A percentile compares a stretch with the other conserved stretches of the same genome.
These are phyloP conservation scores for Erythrolamprus reginae DNA, from an alignment of 2,113 vertebrate genomes.

Conservation along the genomic window DNA sequence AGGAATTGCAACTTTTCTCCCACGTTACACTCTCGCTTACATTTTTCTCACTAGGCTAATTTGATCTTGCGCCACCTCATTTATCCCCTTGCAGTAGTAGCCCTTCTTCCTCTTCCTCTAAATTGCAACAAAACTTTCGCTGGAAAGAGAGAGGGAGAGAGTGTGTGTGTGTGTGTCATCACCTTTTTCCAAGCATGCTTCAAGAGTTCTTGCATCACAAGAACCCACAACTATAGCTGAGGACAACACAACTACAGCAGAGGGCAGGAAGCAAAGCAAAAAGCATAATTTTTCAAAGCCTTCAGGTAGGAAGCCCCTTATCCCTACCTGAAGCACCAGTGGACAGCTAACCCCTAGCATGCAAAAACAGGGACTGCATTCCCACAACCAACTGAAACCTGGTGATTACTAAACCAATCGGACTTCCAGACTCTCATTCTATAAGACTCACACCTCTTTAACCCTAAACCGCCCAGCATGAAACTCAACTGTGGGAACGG, in stretches of 20 bases:
- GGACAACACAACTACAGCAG: too few species aligned
- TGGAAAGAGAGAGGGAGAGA: too few species aligned
- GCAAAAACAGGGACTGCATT: not conserved
- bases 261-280: not conserved
- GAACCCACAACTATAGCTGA: too few species aligned
- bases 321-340: fast-evolving
- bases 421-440: not conserved
- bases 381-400: not conserved
- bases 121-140: not conserved
- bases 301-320: too few species aligned
- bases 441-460: not conserved
- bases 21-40: not conserved
- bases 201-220: not conserved
- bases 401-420: not conserved
- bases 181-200: not conserved
- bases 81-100: not conserved
- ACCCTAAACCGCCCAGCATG: not conserved
- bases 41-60: not conserved
- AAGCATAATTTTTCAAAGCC: too few species aligned
- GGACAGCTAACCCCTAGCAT: not conserved
- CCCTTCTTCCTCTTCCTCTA: not conserved
- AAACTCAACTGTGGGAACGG: not conserved
- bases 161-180: not conserved
- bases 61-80: too few species aligned
- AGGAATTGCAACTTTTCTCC: not conserved